Percentiles rank a stretch among this genome's conserved stretches.
Evolutionary conservation across 2,888 invertebrate genomes (phyloP).

Genomic region (Drepana falcataria): DNA sequence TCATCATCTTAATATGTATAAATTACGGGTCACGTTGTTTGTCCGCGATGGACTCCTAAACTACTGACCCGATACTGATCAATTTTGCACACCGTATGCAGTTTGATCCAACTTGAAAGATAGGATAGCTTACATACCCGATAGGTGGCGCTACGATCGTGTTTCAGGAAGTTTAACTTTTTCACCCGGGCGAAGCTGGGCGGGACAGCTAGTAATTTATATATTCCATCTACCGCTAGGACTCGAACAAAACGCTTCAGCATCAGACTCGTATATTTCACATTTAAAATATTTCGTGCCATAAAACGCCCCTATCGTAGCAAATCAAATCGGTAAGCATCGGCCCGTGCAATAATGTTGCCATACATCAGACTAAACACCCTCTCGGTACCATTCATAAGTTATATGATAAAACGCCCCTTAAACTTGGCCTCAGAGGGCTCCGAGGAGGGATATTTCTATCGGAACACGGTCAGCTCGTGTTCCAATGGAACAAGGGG

Average conservation of each 20-base stretch:
- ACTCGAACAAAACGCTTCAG: not conserved
- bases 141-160: too few species aligned
- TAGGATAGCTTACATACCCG: too few species aligned
- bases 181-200: too few species aligned
- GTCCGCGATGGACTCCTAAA: too few species aligned
- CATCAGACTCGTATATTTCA: not conserved
- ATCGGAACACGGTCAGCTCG: not conserved
- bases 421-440: constrained; percentile 1
- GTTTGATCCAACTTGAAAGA: too few species aligned
- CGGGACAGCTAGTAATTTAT: too few species aligned
- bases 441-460: not conserved
- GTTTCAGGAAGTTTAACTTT: too few species aligned
- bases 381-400: constrained; percentile 44
- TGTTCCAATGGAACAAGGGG: not conserved
- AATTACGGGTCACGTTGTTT: too few species aligned
- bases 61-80: too few species aligned
- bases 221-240: too few species aligned
- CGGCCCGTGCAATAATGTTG: constrained; percentile 28
- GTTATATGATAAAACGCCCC: constrained; percentile 6
- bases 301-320: constrained; percentile 1
- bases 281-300: not conserved
- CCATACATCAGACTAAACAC: constrained; percentile 40
- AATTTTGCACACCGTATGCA: too few species aligned
- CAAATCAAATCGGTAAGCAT: constrained; percentile 19
- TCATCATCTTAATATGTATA: too few species aligned